Evolutionary conservation across 2,797 vertebrate species (phyloP).

Genomic region (Schizopygopsis pylzovi): DNA sequence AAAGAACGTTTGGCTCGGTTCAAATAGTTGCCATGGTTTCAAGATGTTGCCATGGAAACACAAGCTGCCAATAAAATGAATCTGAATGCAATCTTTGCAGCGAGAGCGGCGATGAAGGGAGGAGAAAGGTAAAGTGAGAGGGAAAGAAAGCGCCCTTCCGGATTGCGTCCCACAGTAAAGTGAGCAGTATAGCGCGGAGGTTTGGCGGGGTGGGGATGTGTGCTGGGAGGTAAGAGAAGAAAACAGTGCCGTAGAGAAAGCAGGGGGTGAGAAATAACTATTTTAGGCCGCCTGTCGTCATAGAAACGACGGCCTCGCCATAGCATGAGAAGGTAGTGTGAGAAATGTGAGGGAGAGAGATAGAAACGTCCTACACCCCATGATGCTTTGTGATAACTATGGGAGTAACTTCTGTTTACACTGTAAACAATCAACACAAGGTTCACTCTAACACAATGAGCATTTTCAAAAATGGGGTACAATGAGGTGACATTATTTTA

Average conservation of each 20-base stretch:
- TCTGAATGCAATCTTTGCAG: constrained; percentile 76
- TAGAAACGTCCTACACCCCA: background rate
- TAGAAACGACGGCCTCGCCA: constrained; percentile 70
- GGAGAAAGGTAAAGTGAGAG: constrained; percentile 52
- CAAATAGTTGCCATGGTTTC: constrained; percentile 84
- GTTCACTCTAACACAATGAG: background rate
- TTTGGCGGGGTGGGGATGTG: constrained; percentile 22
- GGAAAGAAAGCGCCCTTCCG: constrained; percentile 17
- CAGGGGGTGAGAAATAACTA: constrained; percentile 64
- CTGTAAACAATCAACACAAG: too few relatives aligned
- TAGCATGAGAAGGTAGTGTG: constrained; percentile 58
- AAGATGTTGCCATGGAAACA: constrained; percentile 84
- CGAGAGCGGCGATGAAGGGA: constrained; percentile 73
- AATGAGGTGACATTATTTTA: background rate
- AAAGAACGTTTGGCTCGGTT: constrained; percentile 77
- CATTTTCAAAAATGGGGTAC: background rate
- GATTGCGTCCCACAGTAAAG: constrained; percentile 34
- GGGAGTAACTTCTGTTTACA: too few relatives aligned
- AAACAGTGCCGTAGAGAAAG: constrained; percentile 49
- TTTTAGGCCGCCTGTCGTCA: constrained; percentile 74
- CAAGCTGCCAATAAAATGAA: constrained; percentile 83
- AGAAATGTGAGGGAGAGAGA: constrained; percentile 63
- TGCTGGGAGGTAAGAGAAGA: constrained; percentile 63
- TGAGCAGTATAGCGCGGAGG: constrained; percentile 27
- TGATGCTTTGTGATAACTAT: too few relatives aligned